Conservation (phyloP, 2,888 invertebrate species). For the Oscheius sp. region DNA sequence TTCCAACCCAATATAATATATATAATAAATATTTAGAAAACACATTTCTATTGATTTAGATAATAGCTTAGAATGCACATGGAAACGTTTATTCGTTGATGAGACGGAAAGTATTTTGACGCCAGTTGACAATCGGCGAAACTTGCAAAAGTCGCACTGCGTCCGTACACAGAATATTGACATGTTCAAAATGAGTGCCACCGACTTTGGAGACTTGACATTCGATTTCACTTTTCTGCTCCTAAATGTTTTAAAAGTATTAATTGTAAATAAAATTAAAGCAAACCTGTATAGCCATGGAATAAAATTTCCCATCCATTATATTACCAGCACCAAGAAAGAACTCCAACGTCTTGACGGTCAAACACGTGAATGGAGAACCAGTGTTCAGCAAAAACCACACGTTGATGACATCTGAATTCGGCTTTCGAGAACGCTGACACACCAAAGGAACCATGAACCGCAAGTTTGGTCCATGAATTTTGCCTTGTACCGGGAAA, state of each 20-base stretch:
- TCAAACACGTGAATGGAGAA: conserved; percentile 44
- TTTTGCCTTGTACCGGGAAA: conserved; percentile 39
- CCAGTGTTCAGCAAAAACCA: conserved; percentile 37
- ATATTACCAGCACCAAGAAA: conserved; percentile 32
- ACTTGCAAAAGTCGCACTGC: conserved; percentile 36
- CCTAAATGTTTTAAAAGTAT: conserved; percentile 37
- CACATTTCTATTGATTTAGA: neutral
- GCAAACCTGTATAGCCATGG: conserved; percentile 37
- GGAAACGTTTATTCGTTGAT: neutral
- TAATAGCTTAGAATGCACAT: neutral
- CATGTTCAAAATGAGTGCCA: conserved; percentile 32
- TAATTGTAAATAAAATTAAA: conserved; percentile 30
- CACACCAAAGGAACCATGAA: conserved; percentile 43
- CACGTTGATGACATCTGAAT: conserved; percentile 36
- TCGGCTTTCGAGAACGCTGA: conserved; percentile 37
- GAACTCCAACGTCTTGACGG: conserved; percentile 36
- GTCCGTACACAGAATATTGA: conserved; percentile 41
- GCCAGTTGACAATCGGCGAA: conserved; percentile 43
- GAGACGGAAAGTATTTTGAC: conserved; percentile 37
- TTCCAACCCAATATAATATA: too few species aligned
- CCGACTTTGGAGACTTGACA: conserved; percentile 43
- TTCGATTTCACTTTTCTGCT: conserved; percentile 34
- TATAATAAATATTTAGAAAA: neutral
- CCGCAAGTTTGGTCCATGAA: conserved; percentile 37
- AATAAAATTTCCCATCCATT: conserved; percentile 21